phyloP scores from a whole-genome alignment of 2,113 vertebrate genomes.

The Leuciscus idus region DNA sequence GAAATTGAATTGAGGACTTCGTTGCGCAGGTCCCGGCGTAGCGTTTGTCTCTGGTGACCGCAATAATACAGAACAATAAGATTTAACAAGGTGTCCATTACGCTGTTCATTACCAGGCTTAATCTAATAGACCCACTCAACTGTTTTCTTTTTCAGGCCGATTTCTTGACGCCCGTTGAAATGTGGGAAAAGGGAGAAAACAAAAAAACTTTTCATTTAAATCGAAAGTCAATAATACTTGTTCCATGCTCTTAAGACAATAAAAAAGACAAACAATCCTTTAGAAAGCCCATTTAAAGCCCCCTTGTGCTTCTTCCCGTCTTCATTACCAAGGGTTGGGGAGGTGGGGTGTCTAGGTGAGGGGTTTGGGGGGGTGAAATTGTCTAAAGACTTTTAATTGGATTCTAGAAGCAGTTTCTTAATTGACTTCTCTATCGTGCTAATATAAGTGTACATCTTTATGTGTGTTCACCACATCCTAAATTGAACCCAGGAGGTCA shows the following conservation, averaged over 20 bases:
- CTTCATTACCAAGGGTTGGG: conserved; percentile 61
- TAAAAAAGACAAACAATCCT: conserved; percentile 63
- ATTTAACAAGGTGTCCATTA: conserved; percentile 67
- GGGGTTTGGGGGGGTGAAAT: conserved; percentile 57
- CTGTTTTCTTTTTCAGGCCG: conserved; percentile 30
- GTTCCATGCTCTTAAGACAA: conserved; percentile 61
- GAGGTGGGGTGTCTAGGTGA: conserved; percentile 55
- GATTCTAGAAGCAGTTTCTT: conserved; percentile 67
- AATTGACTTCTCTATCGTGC: conserved; percentile 67
- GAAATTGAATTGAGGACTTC: conserved; percentile 58
- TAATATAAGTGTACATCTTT: conserved; percentile 66
- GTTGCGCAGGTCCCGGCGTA: conserved; percentile 35
- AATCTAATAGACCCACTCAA: conserved; percentile 59
- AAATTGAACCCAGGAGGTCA: conserved; percentile 75
- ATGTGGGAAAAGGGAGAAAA: conserved; percentile 1
- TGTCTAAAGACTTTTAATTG: conserved; percentile 71
- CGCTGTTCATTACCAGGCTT: conserved; percentile 63
- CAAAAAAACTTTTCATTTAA: conserved; percentile 61
- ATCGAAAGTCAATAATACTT: conserved; percentile 66
- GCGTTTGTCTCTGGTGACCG: conserved; percentile 60
- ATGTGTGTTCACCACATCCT: conserved; percentile 65
- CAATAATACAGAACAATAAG: conserved; percentile 63
- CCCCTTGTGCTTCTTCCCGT: conserved; percentile 53
- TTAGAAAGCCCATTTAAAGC: conserved; percentile 62
- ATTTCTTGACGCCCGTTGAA: conserved; percentile 51